These are phyloP conservation scores for Dasypus novemcinctus DNA, from an alignment of 2,113 vertebrate species.

Conservation along the genomic window DNA sequence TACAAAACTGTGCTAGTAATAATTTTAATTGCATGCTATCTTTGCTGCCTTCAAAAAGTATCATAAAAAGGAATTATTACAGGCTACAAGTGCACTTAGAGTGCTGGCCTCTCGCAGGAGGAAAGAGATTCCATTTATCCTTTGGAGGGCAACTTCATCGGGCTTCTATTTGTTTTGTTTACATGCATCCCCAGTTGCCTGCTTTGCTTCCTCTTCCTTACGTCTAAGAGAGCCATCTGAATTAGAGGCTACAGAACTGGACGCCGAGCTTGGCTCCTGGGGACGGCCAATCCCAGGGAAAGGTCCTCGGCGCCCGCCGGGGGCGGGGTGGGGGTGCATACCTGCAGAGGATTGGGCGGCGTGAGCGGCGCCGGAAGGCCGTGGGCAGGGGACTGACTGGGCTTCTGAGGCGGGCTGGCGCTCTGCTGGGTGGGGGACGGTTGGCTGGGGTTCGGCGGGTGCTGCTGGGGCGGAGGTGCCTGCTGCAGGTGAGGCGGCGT, in stretches of 20 bases:
- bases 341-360: slow-evolving; percentile 93
- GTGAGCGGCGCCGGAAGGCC: slow-evolving; percentile 95
- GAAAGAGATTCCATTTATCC: slow-evolving; percentile 63
- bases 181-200: slow-evolving; percentile 58
- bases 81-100: slow-evolving; percentile 64
- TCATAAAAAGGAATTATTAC: slow-evolving; percentile 65
- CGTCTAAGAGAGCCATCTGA: slow-evolving; percentile 44
- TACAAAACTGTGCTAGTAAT: slow-evolving; percentile 78
- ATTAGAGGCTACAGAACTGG: slow-evolving; percentile 3
- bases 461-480: slow-evolving; percentile 81
- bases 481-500: slow-evolving; percentile 78
- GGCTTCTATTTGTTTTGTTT: slow-evolving; percentile 57
- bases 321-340: slow-evolving; percentile 67
- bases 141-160: slow-evolving; percentile 62
- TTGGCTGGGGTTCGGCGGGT: slow-evolving; percentile 86
- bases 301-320: background rate
- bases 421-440: slow-evolving; percentile 84
- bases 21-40: slow-evolving; percentile 75
- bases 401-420: slow-evolving; percentile 91
- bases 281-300: background rate
- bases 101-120: slow-evolving; percentile 62
- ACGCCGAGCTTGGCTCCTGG: background rate
- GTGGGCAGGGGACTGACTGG: slow-evolving; percentile 93
- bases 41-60: slow-evolving; percentile 71
- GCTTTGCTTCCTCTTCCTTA: slow-evolving; percentile 40